These are phyloP conservation scores for Pteromalus puparum DNA, from an alignment of 1,140 invertebrate species.

Conservation along the genomic window DNA sequence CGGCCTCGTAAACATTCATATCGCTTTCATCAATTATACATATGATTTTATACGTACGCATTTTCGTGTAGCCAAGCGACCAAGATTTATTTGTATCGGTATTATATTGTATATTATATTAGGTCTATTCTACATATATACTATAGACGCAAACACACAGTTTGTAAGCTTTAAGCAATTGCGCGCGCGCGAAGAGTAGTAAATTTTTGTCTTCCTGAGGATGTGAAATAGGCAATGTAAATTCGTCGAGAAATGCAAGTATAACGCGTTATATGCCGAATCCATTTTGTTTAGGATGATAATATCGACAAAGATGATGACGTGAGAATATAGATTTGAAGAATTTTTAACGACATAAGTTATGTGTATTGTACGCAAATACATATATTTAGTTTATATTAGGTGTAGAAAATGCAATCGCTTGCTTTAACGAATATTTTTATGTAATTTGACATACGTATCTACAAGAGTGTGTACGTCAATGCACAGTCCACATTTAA, in stretches of 20 bases:
- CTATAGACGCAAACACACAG: slow-evolving; percentile 1
- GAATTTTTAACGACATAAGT: not conserved
- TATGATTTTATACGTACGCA: not conserved
- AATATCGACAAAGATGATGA: not conserved
- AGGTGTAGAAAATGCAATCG: slow-evolving; percentile 13
- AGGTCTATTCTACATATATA: not conserved
- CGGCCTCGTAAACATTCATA: not conserved
- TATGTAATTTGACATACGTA: not conserved
- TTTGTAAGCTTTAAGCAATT: slow-evolving; percentile 35
- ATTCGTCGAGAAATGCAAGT: slow-evolving; percentile 11
- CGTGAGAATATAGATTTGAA: not conserved
- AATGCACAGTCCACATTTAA: not conserved
- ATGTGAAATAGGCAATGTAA: not conserved
- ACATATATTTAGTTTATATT: not conserved
- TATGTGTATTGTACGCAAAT: not conserved
- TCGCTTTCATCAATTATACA: not conserved
- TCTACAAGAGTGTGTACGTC: not conserved
- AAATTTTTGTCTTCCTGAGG: slow-evolving; percentile 46
- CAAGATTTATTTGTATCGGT: slow-evolving; percentile 9
- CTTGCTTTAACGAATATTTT: slow-evolving; percentile 39
- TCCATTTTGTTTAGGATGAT: not conserved
- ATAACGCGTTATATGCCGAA: not conserved
- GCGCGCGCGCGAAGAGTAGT: not conserved
- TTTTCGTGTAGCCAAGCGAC: not conserved
- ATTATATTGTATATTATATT: slow-evolving; percentile 1